Conservation (phyloP, 2,888 invertebrate genomes). For the Habrosyne pyritoides region DNA sequence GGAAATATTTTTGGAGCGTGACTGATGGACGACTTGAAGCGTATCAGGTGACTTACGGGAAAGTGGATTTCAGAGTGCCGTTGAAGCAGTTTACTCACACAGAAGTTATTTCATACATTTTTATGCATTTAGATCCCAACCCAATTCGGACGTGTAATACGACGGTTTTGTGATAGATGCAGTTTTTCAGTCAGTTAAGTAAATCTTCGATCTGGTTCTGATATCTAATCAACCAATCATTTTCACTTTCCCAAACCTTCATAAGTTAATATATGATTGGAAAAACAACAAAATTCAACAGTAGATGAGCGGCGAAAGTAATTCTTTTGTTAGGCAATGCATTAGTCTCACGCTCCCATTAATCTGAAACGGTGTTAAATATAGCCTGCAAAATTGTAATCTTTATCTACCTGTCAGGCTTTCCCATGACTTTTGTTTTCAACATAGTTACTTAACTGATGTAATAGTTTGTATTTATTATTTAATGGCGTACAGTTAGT, state of each 20-base stretch:
- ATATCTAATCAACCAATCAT: not conserved
- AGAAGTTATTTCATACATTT: not conserved
- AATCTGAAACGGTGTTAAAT: slow-evolving; percentile 24
- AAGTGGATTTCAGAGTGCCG: not conserved
- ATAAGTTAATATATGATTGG: not conserved
- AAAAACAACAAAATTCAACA: not conserved
- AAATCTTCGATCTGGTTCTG: no score
- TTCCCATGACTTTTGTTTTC: slow-evolving; percentile 3
- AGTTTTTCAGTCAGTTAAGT: no score
- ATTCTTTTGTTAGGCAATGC: slow-evolving; percentile 26
- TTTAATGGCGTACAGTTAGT: no score
- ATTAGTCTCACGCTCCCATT: slow-evolving; percentile 25
- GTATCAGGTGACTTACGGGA: not conserved
- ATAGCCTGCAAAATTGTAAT: slow-evolving; percentile 24
- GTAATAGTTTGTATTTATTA: no score
- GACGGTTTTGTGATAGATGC: no score
- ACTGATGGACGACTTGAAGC: slow-evolving; percentile 1
- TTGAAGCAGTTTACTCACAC: not conserved
- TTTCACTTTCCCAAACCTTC: not conserved
- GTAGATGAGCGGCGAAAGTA: slow-evolving; percentile 25
- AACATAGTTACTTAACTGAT: slow-evolving; percentile 6
- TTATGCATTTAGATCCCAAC: no score
- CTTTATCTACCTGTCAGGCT: not conserved
- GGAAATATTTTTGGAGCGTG: slow-evolving; percentile 14
- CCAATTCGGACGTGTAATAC: no score